Percentiles rank a stretch among this genome's conserved stretches.
These are phyloP conservation scores for Ovibos moschatus DNA, from an alignment of 2,113 vertebrate genomes.

Conservation along the genomic window DNA sequence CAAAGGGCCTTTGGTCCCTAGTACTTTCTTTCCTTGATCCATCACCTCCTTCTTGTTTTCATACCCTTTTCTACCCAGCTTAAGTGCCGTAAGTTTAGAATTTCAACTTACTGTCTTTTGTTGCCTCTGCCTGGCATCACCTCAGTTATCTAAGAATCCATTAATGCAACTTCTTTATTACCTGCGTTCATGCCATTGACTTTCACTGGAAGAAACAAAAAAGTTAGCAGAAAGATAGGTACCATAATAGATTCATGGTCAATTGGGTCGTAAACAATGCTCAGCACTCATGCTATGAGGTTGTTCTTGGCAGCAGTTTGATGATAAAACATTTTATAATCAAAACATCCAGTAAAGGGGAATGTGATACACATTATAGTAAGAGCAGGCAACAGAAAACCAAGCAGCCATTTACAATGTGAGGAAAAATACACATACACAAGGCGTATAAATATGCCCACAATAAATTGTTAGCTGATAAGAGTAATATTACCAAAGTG, in stretches of 20 bases:
- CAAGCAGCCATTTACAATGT: background rate
- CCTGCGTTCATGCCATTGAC: background rate
- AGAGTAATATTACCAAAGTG: background rate
- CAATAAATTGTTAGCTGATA: background rate
- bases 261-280: background rate
- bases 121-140: background rate
- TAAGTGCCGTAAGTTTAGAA: background rate
- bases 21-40: background rate
- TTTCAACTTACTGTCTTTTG: background rate
- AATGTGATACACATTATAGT: background rate
- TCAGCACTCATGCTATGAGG: background rate
- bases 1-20: background rate
- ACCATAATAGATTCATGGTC: background rate
- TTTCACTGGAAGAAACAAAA: background rate
- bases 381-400: background rate
- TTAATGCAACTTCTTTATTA: background rate
- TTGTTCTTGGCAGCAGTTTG: background rate
- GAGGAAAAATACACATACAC: background rate
- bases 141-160: background rate
- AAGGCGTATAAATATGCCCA: background rate
- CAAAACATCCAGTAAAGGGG: background rate
- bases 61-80: background rate
- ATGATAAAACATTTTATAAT: conserved; percentile 20
- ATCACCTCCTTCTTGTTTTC: background rate
- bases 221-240: background rate